A percentile compares a stretch with the other conserved stretches of the same genome.
These are phyloP conservation scores for Melinopterus prodromus DNA, from an alignment of 2,888 invertebrate genomes.

Conservation along the genomic window DNA sequence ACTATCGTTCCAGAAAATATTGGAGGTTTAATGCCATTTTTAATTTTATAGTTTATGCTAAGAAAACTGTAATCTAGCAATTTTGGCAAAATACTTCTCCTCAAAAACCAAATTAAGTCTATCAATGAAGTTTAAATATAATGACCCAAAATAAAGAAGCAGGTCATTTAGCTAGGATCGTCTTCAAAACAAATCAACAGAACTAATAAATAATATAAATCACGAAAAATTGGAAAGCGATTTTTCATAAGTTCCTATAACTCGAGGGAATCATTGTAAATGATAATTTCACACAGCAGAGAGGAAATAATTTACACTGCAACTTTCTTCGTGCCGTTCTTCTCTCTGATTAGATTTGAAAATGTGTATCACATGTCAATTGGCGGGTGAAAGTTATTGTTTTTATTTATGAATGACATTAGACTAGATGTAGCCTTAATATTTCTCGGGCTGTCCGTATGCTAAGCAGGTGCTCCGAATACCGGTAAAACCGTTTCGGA, in stretches of 20 bases:
- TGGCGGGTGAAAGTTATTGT: constrained; percentile 4
- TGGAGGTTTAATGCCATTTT: no score
- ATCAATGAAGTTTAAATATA: no score
- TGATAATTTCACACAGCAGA: background rate
- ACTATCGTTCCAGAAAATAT: no score
- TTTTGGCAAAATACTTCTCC: no score
- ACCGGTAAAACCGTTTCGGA: background rate
- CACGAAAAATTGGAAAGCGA: background rate
- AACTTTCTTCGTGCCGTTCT: background rate
- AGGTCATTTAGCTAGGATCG: no score
- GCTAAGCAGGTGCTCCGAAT: background rate
- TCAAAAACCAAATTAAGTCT: no score
- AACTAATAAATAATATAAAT: background rate
- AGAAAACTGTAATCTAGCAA: no score
- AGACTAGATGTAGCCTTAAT: background rate
- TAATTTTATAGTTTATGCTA: no score
- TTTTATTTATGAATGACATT: background rate
- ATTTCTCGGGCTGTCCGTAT: background rate
- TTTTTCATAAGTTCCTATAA: background rate
- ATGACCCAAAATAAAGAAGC: no score
- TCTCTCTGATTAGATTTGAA: background rate
- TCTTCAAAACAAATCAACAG: no score
- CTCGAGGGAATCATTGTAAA: background rate
- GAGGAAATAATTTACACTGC: background rate
- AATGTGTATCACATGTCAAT: constrained; percentile 4